phyloP scores from a whole-genome alignment of 1,140 invertebrate species.

The Drosophila kanapiae region DNA sequence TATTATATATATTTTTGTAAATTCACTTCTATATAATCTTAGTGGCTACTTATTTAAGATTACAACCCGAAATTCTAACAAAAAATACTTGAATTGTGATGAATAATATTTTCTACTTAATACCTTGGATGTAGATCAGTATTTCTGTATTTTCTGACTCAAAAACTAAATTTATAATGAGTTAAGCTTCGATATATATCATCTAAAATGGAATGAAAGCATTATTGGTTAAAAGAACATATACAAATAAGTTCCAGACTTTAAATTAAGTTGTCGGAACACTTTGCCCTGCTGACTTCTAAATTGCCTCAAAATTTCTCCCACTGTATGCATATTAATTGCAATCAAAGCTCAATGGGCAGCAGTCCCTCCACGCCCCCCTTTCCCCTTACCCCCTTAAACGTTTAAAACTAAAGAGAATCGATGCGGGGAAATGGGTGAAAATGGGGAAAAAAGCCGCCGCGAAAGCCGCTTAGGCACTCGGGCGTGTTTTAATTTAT shows the following conservation, averaged over 20 bases:
- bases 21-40: no score
- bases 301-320: background rate
- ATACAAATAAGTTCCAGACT: no score
- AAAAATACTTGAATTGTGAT: no score
- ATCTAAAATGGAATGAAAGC: no score
- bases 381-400: background rate
- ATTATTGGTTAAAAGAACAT: no score
- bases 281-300: background rate
- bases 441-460: constrained; percentile 33
- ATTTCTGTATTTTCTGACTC: background rate
- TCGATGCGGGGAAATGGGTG: constrained; percentile 28
- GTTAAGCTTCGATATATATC: no score
- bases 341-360: constrained; percentile 75
- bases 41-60: no score
- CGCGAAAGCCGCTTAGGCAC: constrained; percentile 71
- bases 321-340: constrained; percentile 65
- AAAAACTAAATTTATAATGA: background rate
- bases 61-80: no score
- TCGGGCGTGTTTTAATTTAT: constrained; percentile 78
- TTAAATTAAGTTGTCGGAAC: background rate
- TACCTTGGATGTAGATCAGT: background rate
- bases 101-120: background rate
- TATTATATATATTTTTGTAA: background rate
- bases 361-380: background rate
- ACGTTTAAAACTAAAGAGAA: constrained; percentile 65